Conservation (phyloP, 2,797 vertebrate species). For the Xyrichtys novacula region DNA sequence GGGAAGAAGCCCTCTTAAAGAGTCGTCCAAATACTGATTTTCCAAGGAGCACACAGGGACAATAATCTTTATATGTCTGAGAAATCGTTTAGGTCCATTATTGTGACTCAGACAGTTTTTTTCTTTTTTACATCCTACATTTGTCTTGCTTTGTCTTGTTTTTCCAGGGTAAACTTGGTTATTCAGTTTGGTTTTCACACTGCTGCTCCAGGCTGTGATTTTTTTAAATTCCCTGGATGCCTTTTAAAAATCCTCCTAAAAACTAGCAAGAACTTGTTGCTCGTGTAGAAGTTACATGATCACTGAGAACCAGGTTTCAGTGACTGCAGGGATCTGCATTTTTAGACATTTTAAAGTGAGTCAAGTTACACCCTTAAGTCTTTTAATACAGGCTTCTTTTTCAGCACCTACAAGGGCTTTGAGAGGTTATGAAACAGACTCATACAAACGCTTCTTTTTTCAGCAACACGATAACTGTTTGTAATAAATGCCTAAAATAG, state of each 20-base stretch:
- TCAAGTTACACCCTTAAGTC: background rate
- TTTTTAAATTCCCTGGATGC: slow-evolving; percentile 7
- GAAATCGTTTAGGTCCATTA: background rate
- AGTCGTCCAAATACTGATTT: slow-evolving; percentile 28
- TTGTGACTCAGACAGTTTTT: slow-evolving; percentile 3
- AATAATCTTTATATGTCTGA: slow-evolving; percentile 14
- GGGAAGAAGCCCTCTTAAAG: slow-evolving; percentile 34
- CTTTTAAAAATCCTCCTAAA: background rate
- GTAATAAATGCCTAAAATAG: no score
- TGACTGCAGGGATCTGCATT: background rate
- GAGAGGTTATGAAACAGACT: no score
- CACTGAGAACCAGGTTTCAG: background rate
- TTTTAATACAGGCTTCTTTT: background rate
- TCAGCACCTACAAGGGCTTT: background rate
- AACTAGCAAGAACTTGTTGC: background rate
- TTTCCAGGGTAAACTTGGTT: background rate
- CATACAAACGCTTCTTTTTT: no score
- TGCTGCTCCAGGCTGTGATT: background rate
- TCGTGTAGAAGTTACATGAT: slow-evolving; percentile 4
- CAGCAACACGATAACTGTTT: no score
- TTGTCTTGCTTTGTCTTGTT: background rate
- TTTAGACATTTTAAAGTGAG: background rate
- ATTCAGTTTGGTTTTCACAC: background rate
- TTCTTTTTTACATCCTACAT: background rate
- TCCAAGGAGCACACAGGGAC: slow-evolving; percentile 16